phyloP scores from a whole-genome alignment of 2,888 invertebrate species.

The Drosophila cyrtoloma region DNA sequence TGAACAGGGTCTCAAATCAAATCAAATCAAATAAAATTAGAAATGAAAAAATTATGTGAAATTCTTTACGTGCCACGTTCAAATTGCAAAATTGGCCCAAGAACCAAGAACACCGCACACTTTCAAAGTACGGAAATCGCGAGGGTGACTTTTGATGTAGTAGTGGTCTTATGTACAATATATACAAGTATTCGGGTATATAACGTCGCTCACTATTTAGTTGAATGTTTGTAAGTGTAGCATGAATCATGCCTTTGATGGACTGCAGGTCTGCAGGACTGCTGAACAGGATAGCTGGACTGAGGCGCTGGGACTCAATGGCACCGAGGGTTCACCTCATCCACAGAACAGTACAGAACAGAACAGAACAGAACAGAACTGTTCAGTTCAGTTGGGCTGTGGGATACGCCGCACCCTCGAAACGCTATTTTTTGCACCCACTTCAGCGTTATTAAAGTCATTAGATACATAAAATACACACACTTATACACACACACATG shows the following conservation, averaged over 20 bases:
- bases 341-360: neutral
- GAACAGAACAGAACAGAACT: neutral
- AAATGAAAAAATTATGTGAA: neutral
- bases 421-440: constrained; percentile 61
- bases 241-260: constrained; percentile 67
- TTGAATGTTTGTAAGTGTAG: constrained; percentile 63
- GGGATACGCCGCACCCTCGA: constrained; percentile 42
- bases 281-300: constrained; percentile 10
- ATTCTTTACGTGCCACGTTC: neutral
- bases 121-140: neutral
- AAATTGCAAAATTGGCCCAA: constrained; percentile 2
- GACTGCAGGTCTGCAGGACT: constrained; percentile 37
- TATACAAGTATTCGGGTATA: constrained; percentile 4
- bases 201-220: constrained; percentile 67
- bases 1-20: neutral
- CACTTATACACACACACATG: constrained; percentile 5
- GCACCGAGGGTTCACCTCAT: constrained; percentile 42
- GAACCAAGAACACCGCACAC: neutral
- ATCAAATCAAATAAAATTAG: neutral
- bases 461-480: constrained; percentile 46
- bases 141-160: constrained; percentile 52
- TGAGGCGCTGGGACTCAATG: constrained; percentile 30
- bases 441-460: constrained; percentile 70
- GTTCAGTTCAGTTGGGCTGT: constrained; percentile 12
- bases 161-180: neutral